phyloP scores from a whole-genome alignment of 2,888 invertebrate species.

The Troides aeacus region DNA sequence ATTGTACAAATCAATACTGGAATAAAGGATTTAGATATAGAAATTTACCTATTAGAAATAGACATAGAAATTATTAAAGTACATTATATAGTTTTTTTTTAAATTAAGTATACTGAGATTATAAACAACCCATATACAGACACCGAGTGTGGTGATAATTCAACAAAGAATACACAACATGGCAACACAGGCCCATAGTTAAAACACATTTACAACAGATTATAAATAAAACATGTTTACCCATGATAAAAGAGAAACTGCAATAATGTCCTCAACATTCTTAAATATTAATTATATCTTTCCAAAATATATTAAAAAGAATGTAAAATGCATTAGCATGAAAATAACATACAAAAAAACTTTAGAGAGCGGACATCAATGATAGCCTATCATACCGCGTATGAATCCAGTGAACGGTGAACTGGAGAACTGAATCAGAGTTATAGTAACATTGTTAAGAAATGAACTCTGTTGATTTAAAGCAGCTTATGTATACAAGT shows the following conservation, averaged over 20 bases:
- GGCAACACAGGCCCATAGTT: slow-evolving; percentile 41
- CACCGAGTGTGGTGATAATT: slow-evolving; percentile 55
- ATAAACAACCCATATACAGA: slow-evolving; percentile 73
- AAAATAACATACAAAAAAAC: background rate
- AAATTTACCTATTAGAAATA: slow-evolving; percentile 53
- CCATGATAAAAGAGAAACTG: background rate
- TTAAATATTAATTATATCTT: background rate
- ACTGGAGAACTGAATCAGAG: too few relatives aligned
- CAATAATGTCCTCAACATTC: background rate
- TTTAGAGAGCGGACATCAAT: background rate
- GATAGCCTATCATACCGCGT: too few relatives aligned
- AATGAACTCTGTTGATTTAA: too few relatives aligned
- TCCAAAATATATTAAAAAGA: background rate
- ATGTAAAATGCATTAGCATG: background rate
- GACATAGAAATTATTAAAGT: slow-evolving; percentile 59
- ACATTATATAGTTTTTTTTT: slow-evolving; percentile 46
- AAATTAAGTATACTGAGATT: slow-evolving; percentile 52
- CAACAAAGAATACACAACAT: slow-evolving; percentile 40
- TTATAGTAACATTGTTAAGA: too few relatives aligned
- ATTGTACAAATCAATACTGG: slow-evolving; percentile 75
- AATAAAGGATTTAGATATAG: slow-evolving; percentile 68
- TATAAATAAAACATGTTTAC: slow-evolving; percentile 1
- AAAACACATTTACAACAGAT: slow-evolving; percentile 32
- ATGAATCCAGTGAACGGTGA: too few relatives aligned
- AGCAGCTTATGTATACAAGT: too few relatives aligned